Evolutionary conservation across 2,113 vertebrate species (phyloP), one percentile per base, ranked within the genome.

Genomic region (Ailurus styani): DNA sequence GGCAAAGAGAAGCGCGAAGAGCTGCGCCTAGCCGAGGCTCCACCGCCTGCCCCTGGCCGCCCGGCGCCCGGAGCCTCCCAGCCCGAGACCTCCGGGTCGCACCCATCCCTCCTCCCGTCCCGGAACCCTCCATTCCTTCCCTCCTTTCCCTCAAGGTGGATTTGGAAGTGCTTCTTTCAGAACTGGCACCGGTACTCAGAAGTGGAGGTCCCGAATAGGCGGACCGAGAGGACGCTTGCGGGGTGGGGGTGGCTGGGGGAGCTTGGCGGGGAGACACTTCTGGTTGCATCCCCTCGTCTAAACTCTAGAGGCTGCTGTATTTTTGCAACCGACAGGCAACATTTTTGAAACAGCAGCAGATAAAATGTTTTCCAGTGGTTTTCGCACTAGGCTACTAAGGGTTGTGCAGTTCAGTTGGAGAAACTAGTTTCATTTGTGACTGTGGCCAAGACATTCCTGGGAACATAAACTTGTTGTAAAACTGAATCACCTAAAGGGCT

Each of bases 201-300:
- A 25, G 10, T 37, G 57, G 60, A 54, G 11, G 3, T 62, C 31
- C 12, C 1, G 0, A 0, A 50, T 29, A 23, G 27, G 7, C 23
- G n/a, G 23, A 29, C 27, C 31, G 5, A 20, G 84, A 10, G 13
- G 57, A 4, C 1, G 1, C 50, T 10, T 34, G 37, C 3, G 0
- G 17, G 12, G 27, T 21, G 66, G 4, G 2, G 21, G 13, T 3
- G 2, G 9, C 1, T 0, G 0, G 1, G 37, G 20, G 17, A 4
- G 7, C 9, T 47, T 17, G 89, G 37, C 6, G 0, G 2, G 42
- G 40, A 42, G 40, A 42, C 6, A 2, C 5, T 34, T 64, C 20
- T 73, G 8, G 11, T 54, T n/a, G 27, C 82, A 5, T 11, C 23
- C 6, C 9, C 25, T 11, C 23, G 91, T 91, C 66, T 60, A 40